Evolutionary conservation across 1,140 invertebrate genomes (phyloP).

Genomic region (Leptoteleia sp.): DNA sequence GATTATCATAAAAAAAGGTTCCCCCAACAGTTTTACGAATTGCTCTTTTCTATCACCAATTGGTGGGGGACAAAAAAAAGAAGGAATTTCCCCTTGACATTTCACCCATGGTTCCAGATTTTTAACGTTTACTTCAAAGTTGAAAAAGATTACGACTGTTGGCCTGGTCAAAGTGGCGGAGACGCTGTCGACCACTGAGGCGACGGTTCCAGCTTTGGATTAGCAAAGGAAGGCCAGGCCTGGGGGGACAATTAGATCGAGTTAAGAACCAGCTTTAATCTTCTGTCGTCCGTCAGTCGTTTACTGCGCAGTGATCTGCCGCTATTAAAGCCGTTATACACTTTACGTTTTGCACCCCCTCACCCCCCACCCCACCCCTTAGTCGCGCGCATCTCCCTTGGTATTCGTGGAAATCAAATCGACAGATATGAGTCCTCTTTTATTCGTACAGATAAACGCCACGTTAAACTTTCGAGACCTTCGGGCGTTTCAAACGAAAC

Average conservation of each 20-base stretch:
- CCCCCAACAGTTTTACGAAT: no score
- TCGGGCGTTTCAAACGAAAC: slow-evolving; percentile 39
- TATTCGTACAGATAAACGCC: slow-evolving; percentile 35
- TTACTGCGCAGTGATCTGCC: slow-evolving; percentile 80
- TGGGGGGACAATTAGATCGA: slow-evolving; percentile 81
- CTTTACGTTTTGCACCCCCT: slow-evolving; percentile 66
- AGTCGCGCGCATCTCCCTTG: slow-evolving; percentile 58
- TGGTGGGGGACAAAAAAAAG: no score
- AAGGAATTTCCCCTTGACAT: no score
- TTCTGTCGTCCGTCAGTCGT: slow-evolving; percentile 80
- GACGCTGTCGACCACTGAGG: slow-evolving; percentile 43
- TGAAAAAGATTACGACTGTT: slow-evolving; percentile 64
- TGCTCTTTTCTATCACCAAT: no score
- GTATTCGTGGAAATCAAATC: slow-evolving; percentile 68
- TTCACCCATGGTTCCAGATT: slow-evolving; percentile 43
- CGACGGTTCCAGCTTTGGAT: slow-evolving; percentile 74
- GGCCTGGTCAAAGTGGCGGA: slow-evolving; percentile 54
- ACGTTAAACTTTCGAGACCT: slow-evolving; percentile 31
- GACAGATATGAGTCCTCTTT: slow-evolving; percentile 39
- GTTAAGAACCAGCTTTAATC: slow-evolving; percentile 81
- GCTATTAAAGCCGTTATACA: slow-evolving; percentile 79
- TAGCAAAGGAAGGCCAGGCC: slow-evolving; percentile 79
- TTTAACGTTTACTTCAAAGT: slow-evolving; percentile 35
- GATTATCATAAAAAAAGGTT: no score
- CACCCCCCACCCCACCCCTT: no score